Conservation (phyloP, 2,113 vertebrate genomes). For the Aythya baeri region DNA sequence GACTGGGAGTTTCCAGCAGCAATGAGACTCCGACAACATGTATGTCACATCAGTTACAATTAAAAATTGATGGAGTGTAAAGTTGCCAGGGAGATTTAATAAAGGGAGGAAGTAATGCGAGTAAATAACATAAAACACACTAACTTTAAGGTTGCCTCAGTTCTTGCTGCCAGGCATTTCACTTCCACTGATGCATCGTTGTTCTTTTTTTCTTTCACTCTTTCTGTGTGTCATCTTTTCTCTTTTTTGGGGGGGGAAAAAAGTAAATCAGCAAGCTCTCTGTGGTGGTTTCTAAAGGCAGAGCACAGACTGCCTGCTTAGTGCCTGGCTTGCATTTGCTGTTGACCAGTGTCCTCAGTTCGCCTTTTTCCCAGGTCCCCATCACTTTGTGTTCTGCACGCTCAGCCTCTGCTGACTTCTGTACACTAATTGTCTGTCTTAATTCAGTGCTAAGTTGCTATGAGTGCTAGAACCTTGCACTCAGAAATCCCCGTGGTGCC, state of each 20-base stretch:
- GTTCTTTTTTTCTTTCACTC: neutral
- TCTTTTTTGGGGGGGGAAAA: neutral
- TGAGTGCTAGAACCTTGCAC: neutral
- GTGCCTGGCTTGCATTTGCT: neutral
- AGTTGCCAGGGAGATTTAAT: conserved; percentile 22
- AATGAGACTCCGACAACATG: neutral
- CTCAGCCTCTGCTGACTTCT: neutral
- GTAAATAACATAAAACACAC: neutral
- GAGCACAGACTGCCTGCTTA: neutral
- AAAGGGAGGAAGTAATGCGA: conserved; percentile 6
- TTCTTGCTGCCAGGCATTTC: neutral
- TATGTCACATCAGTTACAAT: conserved; percentile 23
- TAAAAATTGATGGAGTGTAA: conserved; percentile 42
- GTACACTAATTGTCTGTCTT: neutral
- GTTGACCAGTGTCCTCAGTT: neutral
- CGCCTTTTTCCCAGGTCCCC: neutral
- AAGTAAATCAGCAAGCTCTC: neutral
- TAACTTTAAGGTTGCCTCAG: neutral
- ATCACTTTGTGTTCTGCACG: neutral
- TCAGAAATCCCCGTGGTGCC: neutral
- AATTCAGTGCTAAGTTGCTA: neutral
- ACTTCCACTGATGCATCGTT: neutral
- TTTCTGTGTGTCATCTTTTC: neutral
- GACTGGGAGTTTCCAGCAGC: conserved; percentile 17
- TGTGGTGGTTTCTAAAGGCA: neutral